Evolutionary conservation across 2,113 vertebrate species (phyloP), one percentile per base, ranked within the genome.

Genomic region (Fregata magnificens): DNA sequence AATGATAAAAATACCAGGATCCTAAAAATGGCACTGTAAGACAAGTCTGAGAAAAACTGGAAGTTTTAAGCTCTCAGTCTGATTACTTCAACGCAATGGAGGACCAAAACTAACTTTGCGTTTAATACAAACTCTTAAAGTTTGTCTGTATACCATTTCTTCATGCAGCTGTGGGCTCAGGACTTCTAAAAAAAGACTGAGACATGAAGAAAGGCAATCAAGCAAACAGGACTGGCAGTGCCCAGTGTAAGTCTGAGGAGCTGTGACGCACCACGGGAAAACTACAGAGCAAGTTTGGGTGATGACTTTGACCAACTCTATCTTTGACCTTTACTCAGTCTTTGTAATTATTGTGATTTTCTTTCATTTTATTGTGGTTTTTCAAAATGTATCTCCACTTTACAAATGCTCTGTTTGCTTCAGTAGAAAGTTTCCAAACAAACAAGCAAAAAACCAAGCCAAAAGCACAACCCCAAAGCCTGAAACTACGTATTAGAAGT

Each of bases 341-440:
- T 95, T 97, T 92, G 40, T 97, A 96, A 97, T 97, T 95, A 97
- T 80, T 91, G 88, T 97, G 45, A 94, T 95, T 97, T 96, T 93
- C 90, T 87, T 86, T 94, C 11, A 9, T 87, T 93, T 95, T 95
- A 91, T 82, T 92, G 95, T 97, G 95, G 93, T 61, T 93, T 96
- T 97, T 65, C 84, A 71, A 88, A 96, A 93, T 19, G n/a, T 77
- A 84, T 94, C 93, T 81, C 71, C 50, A 80, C 58, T 96, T 90
- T 71, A 63, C 34, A 85, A 91, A 63, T 5, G 47, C 17, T 69
- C 91, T 66, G 24, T 89, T 97, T 91, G 61, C 55, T 86, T 94
- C 91, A 53, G 69, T 13, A 94, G 89, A 70, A 95, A 81, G 78
- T 92, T 74, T 89, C 85, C 72, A 93, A 95, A 95, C 84, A 96